Evolutionary conservation across 37 sponge, comb jelly and placozoan species (phyloP), one percentile per base, ranked within the genome.

Genomic region (Mnemiopsis leidyi): DNA sequence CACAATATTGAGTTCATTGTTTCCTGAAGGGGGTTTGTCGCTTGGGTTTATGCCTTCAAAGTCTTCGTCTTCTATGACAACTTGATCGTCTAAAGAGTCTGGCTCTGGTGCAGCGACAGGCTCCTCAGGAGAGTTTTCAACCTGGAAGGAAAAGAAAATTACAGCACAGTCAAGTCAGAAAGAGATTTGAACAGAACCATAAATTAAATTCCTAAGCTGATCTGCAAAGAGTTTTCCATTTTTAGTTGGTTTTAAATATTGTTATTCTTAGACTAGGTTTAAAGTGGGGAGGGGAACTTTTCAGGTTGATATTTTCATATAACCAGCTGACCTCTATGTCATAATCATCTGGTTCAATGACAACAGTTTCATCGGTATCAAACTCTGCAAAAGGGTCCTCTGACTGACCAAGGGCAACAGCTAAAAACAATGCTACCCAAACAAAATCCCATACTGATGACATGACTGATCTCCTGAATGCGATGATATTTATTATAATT

Each of bases 361-460:
- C 23, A 1, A 85, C 90, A 85, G 90, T 40, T 26, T 85, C 90
- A 40, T 85, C 90, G 5, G 90, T 85, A 39, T 85, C 90, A 85
- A 85, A 85, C 48, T 85, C 90, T n/a, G 90, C 90, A 85, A 85
- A 85, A 25, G 90, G 90, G 30, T 85, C 90, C 25, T 85, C 90
- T 38, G 61, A 40, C 48, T 85, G 90, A 5, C 61, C 90, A 9
- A 85, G 36, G 32, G 90, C 26, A 20, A 77, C 9, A 16, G 79
- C 79, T 31, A 77, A 9, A 77, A 77, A 77, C 20, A 77, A 34
- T 16, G 79, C 79, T 1, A 77, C 16, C 79, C 79, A 77, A 77
- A 77, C 79, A 77, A 77, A 34, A 32, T 77, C 79, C 79, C 79
- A 77, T 20, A 77, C 26, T 26, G 79, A 34, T 5, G 79, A 31